Evolutionary conservation across 2,797 vertebrate genomes (phyloP).

Genomic region (Loriculus beryllinus): DNA sequence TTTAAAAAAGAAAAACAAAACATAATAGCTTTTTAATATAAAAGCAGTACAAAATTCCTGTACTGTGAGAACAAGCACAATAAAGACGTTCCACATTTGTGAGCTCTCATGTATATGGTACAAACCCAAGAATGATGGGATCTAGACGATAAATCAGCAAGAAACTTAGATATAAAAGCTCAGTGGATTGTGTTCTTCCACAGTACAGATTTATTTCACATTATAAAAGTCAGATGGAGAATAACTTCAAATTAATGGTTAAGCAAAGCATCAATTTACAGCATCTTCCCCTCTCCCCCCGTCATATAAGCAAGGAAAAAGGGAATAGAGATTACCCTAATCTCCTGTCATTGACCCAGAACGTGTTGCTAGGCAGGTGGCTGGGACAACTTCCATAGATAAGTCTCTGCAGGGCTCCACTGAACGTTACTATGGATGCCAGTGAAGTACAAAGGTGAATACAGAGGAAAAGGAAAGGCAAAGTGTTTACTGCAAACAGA

Average conservation of each 20-base stretch:
- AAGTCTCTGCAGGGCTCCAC: not conserved
- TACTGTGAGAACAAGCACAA: not conserved
- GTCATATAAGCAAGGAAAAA: not conserved
- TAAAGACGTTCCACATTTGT: not conserved
- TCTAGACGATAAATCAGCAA: not conserved
- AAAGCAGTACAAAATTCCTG: not conserved
- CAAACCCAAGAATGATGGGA: not conserved
- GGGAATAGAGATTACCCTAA: slow-evolving; percentile 13
- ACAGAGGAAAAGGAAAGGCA: not conserved
- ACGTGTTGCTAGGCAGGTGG: slow-evolving; percentile 67
- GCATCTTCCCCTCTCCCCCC: not conserved
- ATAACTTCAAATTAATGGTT: slow-evolving; percentile 19
- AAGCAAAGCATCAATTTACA: slow-evolving; percentile 33
- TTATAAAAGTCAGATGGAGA: not conserved
- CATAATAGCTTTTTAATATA: not conserved
- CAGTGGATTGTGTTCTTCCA: not conserved
- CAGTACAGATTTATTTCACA: not conserved
- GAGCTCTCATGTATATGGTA: not conserved
- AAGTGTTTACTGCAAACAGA: not conserved
- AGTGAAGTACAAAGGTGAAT: not conserved
- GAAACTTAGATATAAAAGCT: not conserved
- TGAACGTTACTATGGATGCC: slow-evolving; percentile 46
- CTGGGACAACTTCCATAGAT: not conserved
- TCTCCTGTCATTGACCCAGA: slow-evolving; percentile 49
- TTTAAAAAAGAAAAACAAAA: not conserved